These are phyloP conservation scores for Bombus cullumanus DNA, from an alignment of 1,140 invertebrate genomes.

Conservation along the genomic window DNA sequence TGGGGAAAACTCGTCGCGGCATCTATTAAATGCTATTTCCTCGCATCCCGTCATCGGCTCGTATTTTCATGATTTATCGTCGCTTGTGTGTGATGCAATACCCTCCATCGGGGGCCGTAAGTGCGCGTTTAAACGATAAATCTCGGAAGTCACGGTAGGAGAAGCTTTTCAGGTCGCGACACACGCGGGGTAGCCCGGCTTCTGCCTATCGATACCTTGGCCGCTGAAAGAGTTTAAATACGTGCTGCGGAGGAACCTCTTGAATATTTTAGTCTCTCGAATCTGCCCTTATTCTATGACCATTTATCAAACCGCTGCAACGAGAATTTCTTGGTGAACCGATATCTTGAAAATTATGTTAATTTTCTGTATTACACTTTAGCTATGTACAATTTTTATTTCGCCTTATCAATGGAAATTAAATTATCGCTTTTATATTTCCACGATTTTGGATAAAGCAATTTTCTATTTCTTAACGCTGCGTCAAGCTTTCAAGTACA, in stretches of 20 bases:
- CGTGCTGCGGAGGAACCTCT: neutral
- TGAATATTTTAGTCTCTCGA: constrained; percentile 7
- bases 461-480: neutral
- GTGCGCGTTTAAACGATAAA: constrained; percentile 74
- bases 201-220: constrained; percentile 67
- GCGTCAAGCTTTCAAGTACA: neutral
- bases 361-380: neutral
- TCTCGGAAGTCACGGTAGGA: constrained; percentile 66
- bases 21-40: constrained; percentile 60
- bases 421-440: neutral
- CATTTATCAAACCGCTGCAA: constrained; percentile 7
- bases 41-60: constrained; percentile 66
- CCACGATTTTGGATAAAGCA: too few relatives aligned
- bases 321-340: too few relatives aligned
- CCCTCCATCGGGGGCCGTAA: constrained; percentile 64
- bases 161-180: constrained; percentile 67
- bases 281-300: neutral
- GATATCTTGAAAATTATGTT: neutral
- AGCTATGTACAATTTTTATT: neutral
- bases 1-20: neutral
- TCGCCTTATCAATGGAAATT: neutral
- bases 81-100: constrained; percentile 67
- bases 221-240: constrained; percentile 32
- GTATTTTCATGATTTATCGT: constrained; percentile 71
- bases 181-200: constrained; percentile 57